A percentile compares a stretch with the other conserved stretches of the same genome.
Conservation (phyloP, 2,888 invertebrate genomes). For the Ditula angustiorana region DNA sequence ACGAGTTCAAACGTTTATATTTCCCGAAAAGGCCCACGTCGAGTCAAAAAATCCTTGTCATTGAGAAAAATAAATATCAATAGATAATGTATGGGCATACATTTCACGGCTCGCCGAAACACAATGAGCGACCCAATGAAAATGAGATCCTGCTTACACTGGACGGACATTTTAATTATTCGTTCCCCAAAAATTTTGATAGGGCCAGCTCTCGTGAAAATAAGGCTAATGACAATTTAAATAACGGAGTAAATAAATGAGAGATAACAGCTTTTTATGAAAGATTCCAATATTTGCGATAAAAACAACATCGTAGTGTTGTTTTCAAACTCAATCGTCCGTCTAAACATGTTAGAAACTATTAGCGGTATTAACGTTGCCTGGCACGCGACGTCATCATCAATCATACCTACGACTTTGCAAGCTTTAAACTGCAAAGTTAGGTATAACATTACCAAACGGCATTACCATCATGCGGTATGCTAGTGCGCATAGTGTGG, state of each 20-base stretch:
- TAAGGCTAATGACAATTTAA: neutral
- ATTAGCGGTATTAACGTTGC: neutral
- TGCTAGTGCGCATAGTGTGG: slow-evolving; percentile 39
- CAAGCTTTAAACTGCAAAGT: slow-evolving; percentile 8
- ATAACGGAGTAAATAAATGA: neutral
- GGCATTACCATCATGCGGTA: slow-evolving; percentile 26
- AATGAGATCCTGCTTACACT: slow-evolving; percentile 25
- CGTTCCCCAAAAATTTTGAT: slow-evolving; percentile 6
- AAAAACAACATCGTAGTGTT: neutral
- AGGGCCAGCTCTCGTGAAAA: slow-evolving; percentile 9
- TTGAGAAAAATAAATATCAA: slow-evolving; percentile 26
- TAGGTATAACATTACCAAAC: neutral
- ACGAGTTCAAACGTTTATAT: neutral
- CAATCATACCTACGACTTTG: slow-evolving; percentile 18
- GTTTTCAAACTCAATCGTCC: neutral
- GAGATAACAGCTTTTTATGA: neutral
- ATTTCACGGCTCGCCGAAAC: slow-evolving; percentile 26
- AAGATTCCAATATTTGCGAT: neutral
- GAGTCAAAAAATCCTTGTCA: slow-evolving; percentile 18
- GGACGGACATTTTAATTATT: slow-evolving; percentile 22
- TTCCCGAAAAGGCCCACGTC: slow-evolving; percentile 11
- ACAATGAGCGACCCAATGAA: slow-evolving; percentile 20
- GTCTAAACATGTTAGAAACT: neutral
- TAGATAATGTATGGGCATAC: slow-evolving; percentile 33
- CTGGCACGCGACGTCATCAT: slow-evolving; percentile 20